A percentile compares a stretch with the other conserved stretches of the same genome.
phyloP scores from a whole-genome alignment of 2,113 vertebrate species.

The Carassius gibelio region DNA sequence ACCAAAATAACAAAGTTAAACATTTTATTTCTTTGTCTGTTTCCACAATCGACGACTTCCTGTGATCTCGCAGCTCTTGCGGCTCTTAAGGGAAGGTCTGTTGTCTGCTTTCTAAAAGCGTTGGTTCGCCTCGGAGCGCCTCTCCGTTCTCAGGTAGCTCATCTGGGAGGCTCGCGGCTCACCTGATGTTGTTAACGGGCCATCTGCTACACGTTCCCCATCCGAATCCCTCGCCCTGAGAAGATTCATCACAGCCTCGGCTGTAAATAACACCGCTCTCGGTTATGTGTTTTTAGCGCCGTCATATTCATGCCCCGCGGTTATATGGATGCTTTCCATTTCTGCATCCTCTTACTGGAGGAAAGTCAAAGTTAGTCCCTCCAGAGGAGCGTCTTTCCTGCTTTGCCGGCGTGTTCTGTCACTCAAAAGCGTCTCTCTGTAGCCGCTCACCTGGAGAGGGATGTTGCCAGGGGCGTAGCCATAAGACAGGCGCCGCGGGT shows the following conservation, averaged over 20 bases:
- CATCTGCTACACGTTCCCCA: slow-evolving; percentile 15
- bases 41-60: background rate
- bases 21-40: slow-evolving; percentile 8
- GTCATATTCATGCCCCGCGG: slow-evolving; percentile 34
- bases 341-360: slow-evolving; percentile 25
- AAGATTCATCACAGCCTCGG: background rate
- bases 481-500: slow-evolving; percentile 75
- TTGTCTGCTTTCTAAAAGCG: background rate
- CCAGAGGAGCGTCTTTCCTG: slow-evolving; percentile 19
- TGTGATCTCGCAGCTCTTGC: background rate
- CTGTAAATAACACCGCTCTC: slow-evolving; percentile 29
- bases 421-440: slow-evolving; percentile 36
- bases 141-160: background rate
- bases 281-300: background rate
- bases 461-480: slow-evolving; percentile 78
- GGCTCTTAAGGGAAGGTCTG: background rate
- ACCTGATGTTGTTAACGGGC: slow-evolving; percentile 41
- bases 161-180: slow-evolving; percentile 22
- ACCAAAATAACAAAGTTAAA: background rate
- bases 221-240: background rate
- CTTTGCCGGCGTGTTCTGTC: slow-evolving; percentile 9
- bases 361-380: slow-evolving; percentile 24
- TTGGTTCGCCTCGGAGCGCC: background rate
- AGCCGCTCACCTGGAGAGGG: slow-evolving; percentile 65
- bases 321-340: slow-evolving; percentile 37